Evolutionary conservation across 2,113 vertebrate genomes (phyloP), one percentile per base, ranked within the genome.

Genomic region (Orthonyx spaldingii): DNA sequence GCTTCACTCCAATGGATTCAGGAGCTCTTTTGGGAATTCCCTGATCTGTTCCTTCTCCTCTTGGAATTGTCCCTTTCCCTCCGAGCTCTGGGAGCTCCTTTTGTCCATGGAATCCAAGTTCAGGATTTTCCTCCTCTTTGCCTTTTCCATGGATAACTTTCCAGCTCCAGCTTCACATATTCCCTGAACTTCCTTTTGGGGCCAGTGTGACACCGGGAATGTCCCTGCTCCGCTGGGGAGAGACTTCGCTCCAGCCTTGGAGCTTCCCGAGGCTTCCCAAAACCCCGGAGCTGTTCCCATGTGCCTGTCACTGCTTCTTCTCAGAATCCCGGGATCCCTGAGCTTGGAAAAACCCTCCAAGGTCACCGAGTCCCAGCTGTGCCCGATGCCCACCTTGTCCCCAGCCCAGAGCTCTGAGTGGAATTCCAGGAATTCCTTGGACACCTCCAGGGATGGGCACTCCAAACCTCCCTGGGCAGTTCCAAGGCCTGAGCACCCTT

Each of bases 11-110:
- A 32, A 46, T 7, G n/a, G 49, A 21, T 17, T 27, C 61, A 49
- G 66, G 47, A 39, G 39, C 47, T 56, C 41, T 26, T 50, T 32
- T 24, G 7, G 24, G 30, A 55, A 55, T 33, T 49, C 66, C 60
- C 65, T 18, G 17, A 32, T 4, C 27, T 30, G 26, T 33, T 57
- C 42, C 30, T 9, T 46, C 52, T 35, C 41, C 13, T 0, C 59
- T 56, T 7, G 26, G 1, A 2, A 3, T 39, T 47, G 10, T 23
- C 56, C 3, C 0, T 60, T 28, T 1, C 18, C 1, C n/a, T 23
- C 30, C 1, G 0, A 30, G n/a, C 5, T 20, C 55, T 35, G 18
- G 44, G 30, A 46, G 30, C 8, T 23, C 3, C 0, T 41, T 32
- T 20, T 22, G 30, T 18, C 56, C 24, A 0, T 5, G 35, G 52